Conservation (phyloP, 2,888 invertebrate species). For the Troilus luridus region DNA sequence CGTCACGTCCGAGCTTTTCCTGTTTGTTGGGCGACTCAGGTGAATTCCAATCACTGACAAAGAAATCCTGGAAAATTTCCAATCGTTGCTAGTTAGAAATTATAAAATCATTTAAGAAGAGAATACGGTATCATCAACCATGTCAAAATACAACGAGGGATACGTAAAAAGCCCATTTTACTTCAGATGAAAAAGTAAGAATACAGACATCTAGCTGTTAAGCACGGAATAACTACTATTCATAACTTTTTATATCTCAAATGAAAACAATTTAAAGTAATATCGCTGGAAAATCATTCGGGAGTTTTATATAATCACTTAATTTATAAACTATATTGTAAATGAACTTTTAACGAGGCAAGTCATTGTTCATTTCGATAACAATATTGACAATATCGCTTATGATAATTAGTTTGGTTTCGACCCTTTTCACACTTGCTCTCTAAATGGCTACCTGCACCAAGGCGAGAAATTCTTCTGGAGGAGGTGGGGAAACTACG, state of each 20-base stretch:
- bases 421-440: no score
- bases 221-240: background rate
- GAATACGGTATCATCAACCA: background rate
- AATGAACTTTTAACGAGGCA: no score
- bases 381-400: no score
- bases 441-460: no score
- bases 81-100: background rate
- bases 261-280: background rate
- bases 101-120: background rate
- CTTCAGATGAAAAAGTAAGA: background rate
- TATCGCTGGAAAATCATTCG: no score
- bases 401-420: no score
- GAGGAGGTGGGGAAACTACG: no score
- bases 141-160: background rate
- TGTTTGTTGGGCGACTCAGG: background rate
- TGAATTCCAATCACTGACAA: background rate
- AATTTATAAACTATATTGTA: no score
- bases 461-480: no score
- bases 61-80: background rate
- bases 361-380: no score
- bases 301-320: no score
- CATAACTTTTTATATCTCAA: background rate
- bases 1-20: background rate
- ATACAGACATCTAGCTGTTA: background rate
- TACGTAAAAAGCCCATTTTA: background rate